These are phyloP conservation scores for Caranx ignobilis DNA, from an alignment of 2,113 vertebrate genomes.

Conservation along the genomic window DNA sequence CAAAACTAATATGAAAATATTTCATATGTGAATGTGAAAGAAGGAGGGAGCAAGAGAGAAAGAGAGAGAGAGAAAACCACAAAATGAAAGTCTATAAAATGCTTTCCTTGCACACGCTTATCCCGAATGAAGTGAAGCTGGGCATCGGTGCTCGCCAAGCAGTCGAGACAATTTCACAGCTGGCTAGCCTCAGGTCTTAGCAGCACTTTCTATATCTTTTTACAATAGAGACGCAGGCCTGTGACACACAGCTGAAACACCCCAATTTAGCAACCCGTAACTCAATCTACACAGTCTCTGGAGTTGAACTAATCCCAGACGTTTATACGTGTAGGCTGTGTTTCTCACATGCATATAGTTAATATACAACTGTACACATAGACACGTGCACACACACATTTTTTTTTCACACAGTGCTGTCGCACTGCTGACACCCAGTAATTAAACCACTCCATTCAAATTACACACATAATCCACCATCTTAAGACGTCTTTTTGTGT, in stretches of 20 bases:
- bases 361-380: constrained; percentile 23
- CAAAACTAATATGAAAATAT: constrained; percentile 76
- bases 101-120: constrained; percentile 70
- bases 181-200: constrained; percentile 79
- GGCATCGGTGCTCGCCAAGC: constrained; percentile 60
- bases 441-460: constrained; percentile 60
- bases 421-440: constrained; percentile 36
- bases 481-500: constrained; percentile 33
- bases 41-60: not conserved
- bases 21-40: constrained; percentile 25
- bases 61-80: constrained; percentile 34
- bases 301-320: constrained; percentile 72
- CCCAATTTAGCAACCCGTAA: constrained; percentile 66
- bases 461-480: constrained; percentile 44
- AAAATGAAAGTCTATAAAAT: constrained; percentile 66
- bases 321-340: constrained; percentile 56
- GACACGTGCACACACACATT: constrained; percentile 21
- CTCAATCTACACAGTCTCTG: constrained; percentile 66
- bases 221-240: constrained; percentile 68
- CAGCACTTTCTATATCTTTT: constrained; percentile 68
- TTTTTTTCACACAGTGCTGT: constrained; percentile 1
- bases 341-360: constrained; percentile 32
- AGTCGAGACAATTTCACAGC: constrained; percentile 81
- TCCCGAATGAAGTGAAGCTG: constrained; percentile 66
- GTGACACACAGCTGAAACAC: constrained; percentile 70